Conservation (phyloP, 2,797 vertebrate genomes). For the Erethizon dorsatum region DNA sequence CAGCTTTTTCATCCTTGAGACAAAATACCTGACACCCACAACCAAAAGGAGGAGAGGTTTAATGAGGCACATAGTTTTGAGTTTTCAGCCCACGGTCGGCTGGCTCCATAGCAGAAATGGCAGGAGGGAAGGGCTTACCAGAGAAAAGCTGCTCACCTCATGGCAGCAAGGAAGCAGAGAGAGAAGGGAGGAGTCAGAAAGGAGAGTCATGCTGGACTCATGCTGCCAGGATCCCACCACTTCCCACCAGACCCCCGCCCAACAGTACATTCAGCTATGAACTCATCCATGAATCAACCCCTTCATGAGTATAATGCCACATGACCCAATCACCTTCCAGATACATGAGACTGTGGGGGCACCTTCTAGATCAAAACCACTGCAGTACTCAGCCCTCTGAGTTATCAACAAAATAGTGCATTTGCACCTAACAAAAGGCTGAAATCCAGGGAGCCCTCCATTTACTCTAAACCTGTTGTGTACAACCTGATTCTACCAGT, state of each 20-base stretch:
- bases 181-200: too few relatives aligned
- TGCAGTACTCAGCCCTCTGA: not conserved
- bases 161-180: not conserved
- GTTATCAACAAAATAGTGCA: not conserved
- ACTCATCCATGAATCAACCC: not conserved
- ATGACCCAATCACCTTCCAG: not conserved
- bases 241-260: too few relatives aligned
- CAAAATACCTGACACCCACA: not conserved
- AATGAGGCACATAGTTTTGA: not conserved
- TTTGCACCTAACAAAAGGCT: not conserved
- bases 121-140: not conserved
- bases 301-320: not conserved
- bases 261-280: not conserved
- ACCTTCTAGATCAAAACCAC: not conserved
- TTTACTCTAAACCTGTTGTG: not conserved
- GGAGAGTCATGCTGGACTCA: too few relatives aligned
- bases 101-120: not conserved
- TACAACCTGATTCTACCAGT: not conserved
- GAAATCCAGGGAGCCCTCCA: not conserved
- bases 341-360: not conserved
- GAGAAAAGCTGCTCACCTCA: not conserved
- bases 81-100: not conserved
- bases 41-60: not conserved
- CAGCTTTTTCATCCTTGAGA: not conserved
- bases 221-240: not conserved